Conservation (phyloP, 2,113 vertebrate genomes). For the Anhinga anhinga region DNA sequence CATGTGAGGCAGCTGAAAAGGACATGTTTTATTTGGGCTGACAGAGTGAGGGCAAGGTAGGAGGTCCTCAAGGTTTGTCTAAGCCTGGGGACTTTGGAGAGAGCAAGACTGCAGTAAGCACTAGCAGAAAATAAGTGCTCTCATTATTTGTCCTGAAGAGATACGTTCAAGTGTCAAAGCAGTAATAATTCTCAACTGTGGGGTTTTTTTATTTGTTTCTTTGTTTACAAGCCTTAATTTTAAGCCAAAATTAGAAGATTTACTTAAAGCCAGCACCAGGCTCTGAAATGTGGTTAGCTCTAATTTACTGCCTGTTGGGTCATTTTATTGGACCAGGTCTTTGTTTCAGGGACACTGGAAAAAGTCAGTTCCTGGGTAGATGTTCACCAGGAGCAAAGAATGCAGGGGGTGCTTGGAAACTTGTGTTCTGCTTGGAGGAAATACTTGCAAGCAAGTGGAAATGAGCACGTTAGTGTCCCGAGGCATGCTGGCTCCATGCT, state of each 20-base stretch:
- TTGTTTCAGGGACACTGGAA: background rate
- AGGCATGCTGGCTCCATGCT: background rate
- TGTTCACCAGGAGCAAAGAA: slow-evolving; percentile 11
- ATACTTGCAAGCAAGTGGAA: background rate
- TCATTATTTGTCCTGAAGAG: background rate
- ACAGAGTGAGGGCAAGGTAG: background rate
- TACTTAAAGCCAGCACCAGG: background rate
- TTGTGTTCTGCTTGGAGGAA: background rate
- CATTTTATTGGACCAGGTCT: background rate
- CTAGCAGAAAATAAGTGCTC: background rate
- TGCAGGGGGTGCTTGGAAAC: background rate
- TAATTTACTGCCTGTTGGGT: background rate
- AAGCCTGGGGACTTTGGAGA: background rate
- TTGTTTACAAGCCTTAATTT: background rate
- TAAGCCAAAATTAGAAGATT: background rate
- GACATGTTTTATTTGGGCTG: background rate
- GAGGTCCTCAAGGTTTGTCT: background rate
- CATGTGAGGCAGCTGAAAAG: background rate
- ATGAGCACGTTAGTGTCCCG: background rate
- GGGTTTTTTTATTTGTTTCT: background rate
- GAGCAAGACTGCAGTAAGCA: background rate
- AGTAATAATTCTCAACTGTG: background rate
- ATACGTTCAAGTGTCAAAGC: background rate
- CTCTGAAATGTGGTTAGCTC: background rate
- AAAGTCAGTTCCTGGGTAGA: background rate